phyloP scores from a whole-genome alignment of 1,140 invertebrate genomes.

The Mercenaria mercenaria region DNA sequence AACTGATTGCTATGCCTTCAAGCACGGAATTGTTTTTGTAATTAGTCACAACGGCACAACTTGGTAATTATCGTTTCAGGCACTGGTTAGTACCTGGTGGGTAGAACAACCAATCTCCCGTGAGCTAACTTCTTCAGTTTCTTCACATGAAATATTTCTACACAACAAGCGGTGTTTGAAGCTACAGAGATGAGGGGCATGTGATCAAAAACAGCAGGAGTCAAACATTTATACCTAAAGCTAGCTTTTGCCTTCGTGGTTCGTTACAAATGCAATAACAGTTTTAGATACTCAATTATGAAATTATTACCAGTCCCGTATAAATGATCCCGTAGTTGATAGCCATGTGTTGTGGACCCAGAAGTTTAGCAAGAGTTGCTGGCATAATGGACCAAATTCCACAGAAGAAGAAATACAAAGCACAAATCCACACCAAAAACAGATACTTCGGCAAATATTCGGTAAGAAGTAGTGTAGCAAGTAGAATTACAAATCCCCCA shows the following conservation, averaged over 20 bases:
- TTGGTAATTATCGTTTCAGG: no score
- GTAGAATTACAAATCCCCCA: not conserved
- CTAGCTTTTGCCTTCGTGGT: no score
- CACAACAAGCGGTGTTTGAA: not conserved
- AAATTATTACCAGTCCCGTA: slow-evolving; percentile 9
- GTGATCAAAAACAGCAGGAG: not conserved
- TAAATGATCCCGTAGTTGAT: slow-evolving; percentile 21
- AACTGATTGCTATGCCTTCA: no score
- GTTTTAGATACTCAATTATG: not conserved
- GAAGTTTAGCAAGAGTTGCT: not conserved
- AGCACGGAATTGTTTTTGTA: no score
- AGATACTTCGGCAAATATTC: not conserved
- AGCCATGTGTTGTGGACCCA: slow-evolving; percentile 27
- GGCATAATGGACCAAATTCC: slow-evolving; percentile 28
- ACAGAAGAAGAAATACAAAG: slow-evolving; percentile 22
- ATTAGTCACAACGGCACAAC: no score
- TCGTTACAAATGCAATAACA: not conserved
- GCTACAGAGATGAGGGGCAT: not conserved
- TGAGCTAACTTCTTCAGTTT: not conserved
- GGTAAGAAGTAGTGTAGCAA: not conserved
- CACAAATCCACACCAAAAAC: slow-evolving; percentile 15
- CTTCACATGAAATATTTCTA: not conserved
- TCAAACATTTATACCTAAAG: no score
- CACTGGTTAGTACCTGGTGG: no score
- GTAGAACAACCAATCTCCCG: no score